A percentile compares a stretch with the other conserved stretches of the same genome.
Evolutionary conservation across 1,140 invertebrate genomes (phyloP).

Genomic region (Megathymus violae): DNA sequence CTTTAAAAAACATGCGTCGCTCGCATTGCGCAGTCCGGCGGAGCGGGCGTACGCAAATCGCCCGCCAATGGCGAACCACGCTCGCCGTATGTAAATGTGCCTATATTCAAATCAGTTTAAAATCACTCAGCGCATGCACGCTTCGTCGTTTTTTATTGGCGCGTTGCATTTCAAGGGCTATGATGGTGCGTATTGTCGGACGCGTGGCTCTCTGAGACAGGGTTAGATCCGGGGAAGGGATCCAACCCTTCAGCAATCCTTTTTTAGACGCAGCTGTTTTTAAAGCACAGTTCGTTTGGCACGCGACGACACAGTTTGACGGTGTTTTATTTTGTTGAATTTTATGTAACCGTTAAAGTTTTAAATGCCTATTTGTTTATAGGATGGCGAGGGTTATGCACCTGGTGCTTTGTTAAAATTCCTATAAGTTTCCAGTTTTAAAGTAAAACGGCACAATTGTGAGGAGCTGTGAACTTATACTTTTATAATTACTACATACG

Average conservation of each 20-base stretch:
- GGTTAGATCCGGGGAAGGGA: too few species aligned
- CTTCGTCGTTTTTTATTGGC: slow-evolving; percentile 69
- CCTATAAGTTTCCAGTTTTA: background rate
- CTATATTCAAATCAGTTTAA: slow-evolving; percentile 81
- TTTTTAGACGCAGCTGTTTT: slow-evolving; percentile 77
- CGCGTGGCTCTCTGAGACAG: too few species aligned
- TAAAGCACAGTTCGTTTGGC: slow-evolving; percentile 56
- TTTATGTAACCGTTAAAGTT: slow-evolving; percentile 24
- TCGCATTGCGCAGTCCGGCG: slow-evolving; percentile 65
- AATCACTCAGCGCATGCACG: slow-evolving; percentile 79
- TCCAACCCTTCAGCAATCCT: slow-evolving; percentile 73
- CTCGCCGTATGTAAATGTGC: slow-evolving; percentile 67
- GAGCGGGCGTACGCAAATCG: slow-evolving; percentile 57
- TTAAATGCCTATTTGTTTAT: slow-evolving; percentile 24
- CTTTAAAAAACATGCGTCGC: slow-evolving; percentile 47
- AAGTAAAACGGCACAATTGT: background rate
- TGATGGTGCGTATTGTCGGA: too few species aligned
- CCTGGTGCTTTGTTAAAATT: slow-evolving; percentile 44
- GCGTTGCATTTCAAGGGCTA: too few species aligned
- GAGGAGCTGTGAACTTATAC: background rate
- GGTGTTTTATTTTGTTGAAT: slow-evolving; percentile 49
- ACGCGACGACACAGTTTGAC: slow-evolving; percentile 56
- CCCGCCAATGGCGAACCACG: slow-evolving; percentile 61
- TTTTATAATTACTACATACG: slow-evolving; percentile 23
- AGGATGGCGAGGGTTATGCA: slow-evolving; percentile 30